Evolutionary conservation across 2,113 vertebrate genomes (phyloP), one percentile per base, ranked within the genome.

Genomic region (Candoia aspera): DNA sequence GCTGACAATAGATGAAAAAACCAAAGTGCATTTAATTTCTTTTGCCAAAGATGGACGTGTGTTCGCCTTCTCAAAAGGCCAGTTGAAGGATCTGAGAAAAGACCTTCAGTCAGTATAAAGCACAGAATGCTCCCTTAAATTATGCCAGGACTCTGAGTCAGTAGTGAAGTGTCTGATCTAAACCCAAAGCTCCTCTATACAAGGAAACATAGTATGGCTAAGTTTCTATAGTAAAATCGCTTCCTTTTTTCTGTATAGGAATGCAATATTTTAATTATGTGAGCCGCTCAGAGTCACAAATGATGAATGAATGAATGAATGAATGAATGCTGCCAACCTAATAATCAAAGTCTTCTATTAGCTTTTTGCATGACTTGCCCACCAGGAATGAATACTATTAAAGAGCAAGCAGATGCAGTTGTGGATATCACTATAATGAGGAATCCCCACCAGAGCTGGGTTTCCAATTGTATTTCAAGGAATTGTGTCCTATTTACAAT

Each of bases 31-130:
- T 87, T 83, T 68, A 42, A 59, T 79, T 88, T 88, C 64, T 42
- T 58, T 59, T 92, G 29, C 54, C 64, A 88, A 92, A 88, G 37
- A 87, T 19, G 57, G 62, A 19, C 42, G 21, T 88, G 37, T 79
- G 90, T 91, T 93, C 92, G 58, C 26, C 90, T 87, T 91, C 87
- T 84, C 59, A 13, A 79, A 94, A 95, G 21, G 62, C 83, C 94
- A 89, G 90, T 92, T 49, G 88, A 92, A 57, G 90, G 89, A 89
- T 89, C 91, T 92, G 90, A 26, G 0, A 0, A 92, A 24, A 87
- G 53, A 58, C 33, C 33, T 42, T 57, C 60, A 58, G 9, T 9
- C 15, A 6, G 26, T 84, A 54, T 92, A 79, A 79, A 89, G 24
- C 26, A 24, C 21, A 64, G 53, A 90, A 91, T 29, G 62, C 24